Evolutionary conservation across 2,113 vertebrate species (phyloP), one percentile per base, ranked within the genome.

Genomic region (Fukomys damarensis): DNA sequence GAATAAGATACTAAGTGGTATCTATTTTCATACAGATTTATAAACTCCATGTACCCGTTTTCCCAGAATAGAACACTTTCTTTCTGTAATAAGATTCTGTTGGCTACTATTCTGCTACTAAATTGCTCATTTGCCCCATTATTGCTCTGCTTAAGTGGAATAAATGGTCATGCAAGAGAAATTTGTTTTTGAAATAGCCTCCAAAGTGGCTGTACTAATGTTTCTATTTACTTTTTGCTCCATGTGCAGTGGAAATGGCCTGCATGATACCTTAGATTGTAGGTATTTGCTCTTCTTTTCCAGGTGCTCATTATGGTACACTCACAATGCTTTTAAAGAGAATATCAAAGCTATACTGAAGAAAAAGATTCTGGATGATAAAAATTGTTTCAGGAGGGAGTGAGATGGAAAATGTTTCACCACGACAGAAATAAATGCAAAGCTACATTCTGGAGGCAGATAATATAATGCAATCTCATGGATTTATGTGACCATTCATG

Each of bases 51-150:
- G 35, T 52, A 30, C 28, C 54, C 17, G 1, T 54, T 74, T 85
- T 83, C 72, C 59, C 49, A 77, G 59, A 85, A 58, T 28, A 56
- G 58, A 22, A 74, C 16, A 30, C 35, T 32, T 52, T 26, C 79
- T 94, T 85, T 89, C 17, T 68, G 66, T 89, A 54, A 46, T 83
- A 91, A 83, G 83, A 80, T 79, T 89, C 61, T 38, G 10, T 41
- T 89, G 95, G 82, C 79, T 68, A 63, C 24, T 13, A 7, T 59
- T 85, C 63, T 80, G 58, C 30, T 35, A 28, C 79, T 20, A 7
- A 77, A 19, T 66, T 46, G 52, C 35, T 66, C 4, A 79, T 49
- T 61, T 91, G 26, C 26, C 20, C 26, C 22, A 17, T 49, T 66
- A 38, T 13, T 82, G 0, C 1, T 68, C 80, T 93, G 61, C 54